Percentiles rank a stretch among this genome's conserved stretches.
Evolutionary conservation across 2,113 vertebrate genomes (phyloP).

Genomic region (Zosterops pallidus): DNA sequence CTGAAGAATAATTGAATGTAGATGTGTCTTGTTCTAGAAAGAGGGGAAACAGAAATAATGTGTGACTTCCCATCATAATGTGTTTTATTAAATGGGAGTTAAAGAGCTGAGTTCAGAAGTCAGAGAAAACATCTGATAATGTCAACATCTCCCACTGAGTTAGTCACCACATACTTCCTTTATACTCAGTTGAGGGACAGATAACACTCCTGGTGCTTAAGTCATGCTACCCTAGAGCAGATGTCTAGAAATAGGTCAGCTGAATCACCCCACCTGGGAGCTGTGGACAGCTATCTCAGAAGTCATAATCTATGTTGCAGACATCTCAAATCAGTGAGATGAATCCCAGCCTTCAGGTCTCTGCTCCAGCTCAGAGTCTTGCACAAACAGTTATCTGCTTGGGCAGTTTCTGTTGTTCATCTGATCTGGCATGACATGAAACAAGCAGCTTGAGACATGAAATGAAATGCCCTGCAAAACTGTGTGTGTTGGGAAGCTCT

Average conservation of each 20-base stretch:
- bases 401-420: conserved; percentile 35
- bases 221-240: conserved; percentile 26
- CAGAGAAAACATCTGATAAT: neutral
- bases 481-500: neutral
- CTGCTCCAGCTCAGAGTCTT: neutral
- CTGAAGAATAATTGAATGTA: neutral
- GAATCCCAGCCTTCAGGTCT: conserved; percentile 30
- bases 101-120: neutral
- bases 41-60: neutral
- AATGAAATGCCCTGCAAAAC: neutral
- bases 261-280: conserved; percentile 26
- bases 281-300: conserved; percentile 1
- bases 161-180: neutral
- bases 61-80: neutral
- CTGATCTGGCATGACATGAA: conserved; percentile 62
- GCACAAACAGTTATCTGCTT: conserved; percentile 13
- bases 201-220: neutral
- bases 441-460: conserved; percentile 1
- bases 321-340: conserved; percentile 39
- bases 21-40: neutral
- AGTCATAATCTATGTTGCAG: neutral
- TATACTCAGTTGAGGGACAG: neutral
- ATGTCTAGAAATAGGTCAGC: conserved; percentile 53
- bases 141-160: neutral
- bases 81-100: neutral